These are phyloP conservation scores for Rhabdomys dilectus DNA, from an alignment of 2,113 vertebrate species.

Conservation along the genomic window DNA sequence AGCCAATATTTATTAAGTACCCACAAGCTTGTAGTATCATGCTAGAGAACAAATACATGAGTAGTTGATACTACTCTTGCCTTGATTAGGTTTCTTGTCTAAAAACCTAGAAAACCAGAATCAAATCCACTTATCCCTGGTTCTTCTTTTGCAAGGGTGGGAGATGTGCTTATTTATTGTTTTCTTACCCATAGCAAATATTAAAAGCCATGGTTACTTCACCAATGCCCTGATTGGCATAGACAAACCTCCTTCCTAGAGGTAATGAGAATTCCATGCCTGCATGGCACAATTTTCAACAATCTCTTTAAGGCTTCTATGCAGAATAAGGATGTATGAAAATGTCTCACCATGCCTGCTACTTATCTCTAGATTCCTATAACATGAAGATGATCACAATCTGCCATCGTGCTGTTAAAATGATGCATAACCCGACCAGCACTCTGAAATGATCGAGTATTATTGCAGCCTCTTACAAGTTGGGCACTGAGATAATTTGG, in stretches of 20 bases:
- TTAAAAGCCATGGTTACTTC: not conserved
- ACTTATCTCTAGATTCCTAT: conserved; percentile 88
- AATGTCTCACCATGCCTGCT: conserved; percentile 86
- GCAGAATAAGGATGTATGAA: conserved; percentile 80
- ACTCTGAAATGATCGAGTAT: conserved; percentile 89
- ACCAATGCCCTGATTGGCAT: not conserved
- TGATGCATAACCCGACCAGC: conserved; percentile 88
- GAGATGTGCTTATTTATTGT: not conserved
- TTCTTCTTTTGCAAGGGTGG: not conserved
- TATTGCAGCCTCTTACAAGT: conserved; percentile 90
- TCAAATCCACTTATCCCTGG: not conserved
- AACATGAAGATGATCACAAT: conserved; percentile 90
- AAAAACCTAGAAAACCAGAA: not conserved
- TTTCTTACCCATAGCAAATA: not conserved
- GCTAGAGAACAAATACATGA: not conserved
- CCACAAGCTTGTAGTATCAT: not conserved
- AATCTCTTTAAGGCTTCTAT: conserved; percentile 85
- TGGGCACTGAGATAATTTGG: conserved; percentile 92
- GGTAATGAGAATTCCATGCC: conserved; percentile 51
- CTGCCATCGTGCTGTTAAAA: conserved; percentile 91
- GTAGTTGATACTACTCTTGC: not conserved
- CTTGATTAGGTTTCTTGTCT: conserved; percentile 33
- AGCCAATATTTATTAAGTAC: not conserved
- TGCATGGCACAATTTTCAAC: conserved; percentile 22
- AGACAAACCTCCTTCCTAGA: not conserved